phyloP scores from a whole-genome alignment of 1,140 invertebrate genomes.

The Drosophila rhopaloa region DNA sequence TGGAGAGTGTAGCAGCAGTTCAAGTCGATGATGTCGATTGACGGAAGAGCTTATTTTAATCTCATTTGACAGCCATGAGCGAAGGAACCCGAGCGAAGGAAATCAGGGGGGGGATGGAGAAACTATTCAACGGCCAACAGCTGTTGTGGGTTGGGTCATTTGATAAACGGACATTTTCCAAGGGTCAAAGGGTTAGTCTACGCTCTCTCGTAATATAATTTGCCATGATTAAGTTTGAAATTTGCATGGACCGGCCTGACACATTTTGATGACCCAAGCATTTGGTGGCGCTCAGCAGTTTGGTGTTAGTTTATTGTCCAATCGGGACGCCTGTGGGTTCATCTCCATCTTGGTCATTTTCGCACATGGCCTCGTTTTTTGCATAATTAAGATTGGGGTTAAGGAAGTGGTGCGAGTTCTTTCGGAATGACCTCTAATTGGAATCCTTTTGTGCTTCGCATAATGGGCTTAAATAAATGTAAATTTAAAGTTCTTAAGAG shows the following conservation, averaged over 20 bases:
- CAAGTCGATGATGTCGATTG: conserved; percentile 76
- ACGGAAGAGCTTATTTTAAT: conserved; percentile 83
- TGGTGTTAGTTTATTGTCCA: conserved; percentile 62
- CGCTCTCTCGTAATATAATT: conserved; percentile 58
- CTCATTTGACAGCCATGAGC: conserved; percentile 72
- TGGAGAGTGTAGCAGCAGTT: conserved; percentile 35
- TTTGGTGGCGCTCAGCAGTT: conserved; percentile 41
- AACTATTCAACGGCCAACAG: conserved; percentile 70
- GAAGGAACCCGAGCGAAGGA: conserved; percentile 16
- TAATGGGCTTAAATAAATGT: conserved; percentile 40
- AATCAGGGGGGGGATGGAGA: conserved; percentile 10
- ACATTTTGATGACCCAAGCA: conserved; percentile 76
- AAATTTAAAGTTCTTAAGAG: conserved; percentile 1
- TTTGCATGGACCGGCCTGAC: conserved; percentile 63
- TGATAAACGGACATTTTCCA: conserved; percentile 63
- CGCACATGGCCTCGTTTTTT: conserved; percentile 61
- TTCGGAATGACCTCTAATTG: conserved; percentile 57
- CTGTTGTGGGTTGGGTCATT: conserved; percentile 62
- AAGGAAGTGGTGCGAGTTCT: conserved; percentile 13
- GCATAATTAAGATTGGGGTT: conserved; percentile 76
- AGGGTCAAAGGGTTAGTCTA: conserved; percentile 41
- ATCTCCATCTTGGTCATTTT: conserved; percentile 39
- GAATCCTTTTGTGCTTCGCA: conserved; percentile 44
- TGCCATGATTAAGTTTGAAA: conserved; percentile 78
- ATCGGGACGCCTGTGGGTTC: conserved; percentile 24